phyloP scores from a whole-genome alignment of 2,113 vertebrate species.

The Gorsachius goisagi region DNA sequence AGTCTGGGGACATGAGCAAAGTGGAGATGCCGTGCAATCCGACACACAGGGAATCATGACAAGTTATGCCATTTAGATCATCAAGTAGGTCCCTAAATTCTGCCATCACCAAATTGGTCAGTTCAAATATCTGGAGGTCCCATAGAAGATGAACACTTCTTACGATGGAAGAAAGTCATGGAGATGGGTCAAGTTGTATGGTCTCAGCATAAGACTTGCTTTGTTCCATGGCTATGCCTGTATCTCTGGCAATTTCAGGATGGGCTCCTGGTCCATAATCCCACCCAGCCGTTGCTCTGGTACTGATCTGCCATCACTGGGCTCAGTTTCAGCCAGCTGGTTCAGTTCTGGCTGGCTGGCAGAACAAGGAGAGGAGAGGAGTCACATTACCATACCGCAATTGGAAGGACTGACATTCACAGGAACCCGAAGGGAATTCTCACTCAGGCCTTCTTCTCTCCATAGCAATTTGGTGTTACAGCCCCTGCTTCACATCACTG shows the following conservation, averaged over 20 bases:
- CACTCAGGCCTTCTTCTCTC: neutral
- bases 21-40: neutral
- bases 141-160: neutral
- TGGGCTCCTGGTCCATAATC: neutral
- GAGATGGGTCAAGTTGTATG: fast-evolving
- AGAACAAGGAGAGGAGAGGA: neutral
- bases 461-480: neutral
- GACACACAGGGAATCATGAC: neutral
- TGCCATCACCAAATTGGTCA: neutral
- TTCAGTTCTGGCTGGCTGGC: neutral
- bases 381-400: neutral
- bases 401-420: neutral
- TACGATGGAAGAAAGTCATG: neutral
- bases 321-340: neutral
- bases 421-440: neutral
- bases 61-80: neutral
- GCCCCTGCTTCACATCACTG: neutral
- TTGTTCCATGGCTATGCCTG: neutral
- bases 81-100: neutral
- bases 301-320: neutral
- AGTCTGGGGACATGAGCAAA: neutral
- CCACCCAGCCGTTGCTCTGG: neutral
- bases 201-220: neutral
- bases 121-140: neutral
- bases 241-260: neutral